These are phyloP conservation scores for Pediacus dermestoides DNA, from an alignment of 2,888 invertebrate genomes.

Conservation along the genomic window DNA sequence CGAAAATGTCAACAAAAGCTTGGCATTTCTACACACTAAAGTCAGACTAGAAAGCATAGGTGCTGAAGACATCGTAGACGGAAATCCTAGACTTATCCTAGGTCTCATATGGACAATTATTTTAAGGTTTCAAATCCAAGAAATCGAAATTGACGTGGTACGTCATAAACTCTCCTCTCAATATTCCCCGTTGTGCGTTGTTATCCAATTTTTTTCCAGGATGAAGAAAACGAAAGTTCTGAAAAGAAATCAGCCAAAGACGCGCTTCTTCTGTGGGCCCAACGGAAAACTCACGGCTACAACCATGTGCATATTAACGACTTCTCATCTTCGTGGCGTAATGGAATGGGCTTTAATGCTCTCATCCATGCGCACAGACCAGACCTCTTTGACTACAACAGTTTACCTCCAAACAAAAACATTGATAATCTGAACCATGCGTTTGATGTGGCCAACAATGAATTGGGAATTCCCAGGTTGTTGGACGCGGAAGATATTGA, in stretches of 20 bases:
- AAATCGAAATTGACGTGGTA: conserved; percentile 95
- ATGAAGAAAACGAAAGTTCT: conserved; percentile 93
- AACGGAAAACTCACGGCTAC: conserved; percentile 95
- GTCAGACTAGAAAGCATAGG: conserved; percentile 97
- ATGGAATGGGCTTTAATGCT: conserved; percentile 96
- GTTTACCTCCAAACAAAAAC: conserved; percentile 75
- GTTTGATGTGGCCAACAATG: conserved; percentile 89
- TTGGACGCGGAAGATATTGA: conserved; percentile 97
- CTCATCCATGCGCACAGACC: conserved; percentile 97
- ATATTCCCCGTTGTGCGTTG: not conserved
- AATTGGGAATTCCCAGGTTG: conserved; percentile 88
- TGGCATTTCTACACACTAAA: conserved; percentile 94
- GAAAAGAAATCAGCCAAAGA: conserved; percentile 99
- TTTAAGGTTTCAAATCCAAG: conserved; percentile 97
- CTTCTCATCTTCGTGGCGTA: conserved; percentile 92
- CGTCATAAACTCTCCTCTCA: conserved; percentile 43
- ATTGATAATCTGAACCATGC: conserved; percentile 97
- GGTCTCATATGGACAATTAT: conserved; percentile 99
- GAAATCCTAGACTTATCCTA: conserved; percentile 93
- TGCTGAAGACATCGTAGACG: conserved; percentile 98
- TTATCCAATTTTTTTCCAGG: too few species aligned
- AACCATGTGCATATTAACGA: conserved; percentile 84
- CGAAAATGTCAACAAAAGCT: conserved; percentile 97
- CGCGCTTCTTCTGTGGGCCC: conserved; percentile 96
- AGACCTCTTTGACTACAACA: conserved; percentile 86